phyloP scores from a whole-genome alignment of 2,888 invertebrate genomes.

The Drosophila aldrichi region DNA sequence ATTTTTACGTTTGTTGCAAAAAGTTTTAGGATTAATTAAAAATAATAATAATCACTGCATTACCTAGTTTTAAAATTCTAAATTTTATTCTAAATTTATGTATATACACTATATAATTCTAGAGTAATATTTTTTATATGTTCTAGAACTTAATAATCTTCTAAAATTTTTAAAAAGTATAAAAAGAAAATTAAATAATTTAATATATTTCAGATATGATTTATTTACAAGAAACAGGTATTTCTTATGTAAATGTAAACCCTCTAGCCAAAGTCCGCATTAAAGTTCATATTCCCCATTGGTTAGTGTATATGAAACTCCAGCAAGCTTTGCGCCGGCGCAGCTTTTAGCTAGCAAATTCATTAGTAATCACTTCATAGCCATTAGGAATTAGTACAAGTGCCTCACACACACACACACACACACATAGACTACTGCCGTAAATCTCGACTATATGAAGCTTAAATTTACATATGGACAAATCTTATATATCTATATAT shows the following conservation, averaged over 20 bases:
- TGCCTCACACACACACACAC: conserved; percentile 39
- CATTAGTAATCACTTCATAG: conserved; percentile 77
- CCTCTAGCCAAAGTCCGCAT: neutral
- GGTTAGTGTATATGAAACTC: conserved; percentile 16
- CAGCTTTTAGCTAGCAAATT: conserved; percentile 65
- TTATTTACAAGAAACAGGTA: neutral
- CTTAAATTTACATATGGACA: neutral
- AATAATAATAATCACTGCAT: no score
- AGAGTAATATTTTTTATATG: no score
- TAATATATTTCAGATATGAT: no score
- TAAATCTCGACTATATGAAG: neutral
- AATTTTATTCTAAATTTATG: no score
- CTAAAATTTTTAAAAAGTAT: no score
- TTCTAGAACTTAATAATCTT: no score
- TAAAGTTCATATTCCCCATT: neutral
- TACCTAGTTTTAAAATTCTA: no score
- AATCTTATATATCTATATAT: neutral
- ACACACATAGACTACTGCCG: neutral
- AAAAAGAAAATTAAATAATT: no score
- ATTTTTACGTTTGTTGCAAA: no score
- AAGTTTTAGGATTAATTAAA: no score
- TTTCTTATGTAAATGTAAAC: neutral
- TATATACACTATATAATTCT: no score
- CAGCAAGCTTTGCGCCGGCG: conserved; percentile 26
- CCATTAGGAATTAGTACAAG: conserved; percentile 79